Evolutionary conservation across 2,797 vertebrate species (phyloP), one percentile per base, ranked within the genome.

Genomic region (Eulemur albifrons): DNA sequence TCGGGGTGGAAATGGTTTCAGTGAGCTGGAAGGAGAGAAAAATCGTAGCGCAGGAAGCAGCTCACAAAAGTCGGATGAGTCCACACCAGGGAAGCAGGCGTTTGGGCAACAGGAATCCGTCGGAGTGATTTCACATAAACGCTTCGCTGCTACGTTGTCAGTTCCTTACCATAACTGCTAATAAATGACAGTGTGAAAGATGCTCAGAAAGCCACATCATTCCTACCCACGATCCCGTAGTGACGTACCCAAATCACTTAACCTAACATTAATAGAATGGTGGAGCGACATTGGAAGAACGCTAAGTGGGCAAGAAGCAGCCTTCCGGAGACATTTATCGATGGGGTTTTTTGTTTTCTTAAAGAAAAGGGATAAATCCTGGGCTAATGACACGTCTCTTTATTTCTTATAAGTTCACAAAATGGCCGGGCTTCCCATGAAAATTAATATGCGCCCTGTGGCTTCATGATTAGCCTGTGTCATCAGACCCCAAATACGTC

Each of bases 351-450:
- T 96, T 61, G 21, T 63, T 63, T 80, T 40, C 54, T 97, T 97
- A 89, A 98, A 97, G 96, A 98, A 98, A 97, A 96, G 95, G 98
- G 96, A 97, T 93, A 95, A 84, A 57, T 93, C 96, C 84, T 97
- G 89, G 96, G 96, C 96, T 97, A 97, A 97, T 81, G 91, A 93
- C 90, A 88, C 89, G 86, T 98, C 93, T 98, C 88, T 96, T 94
- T 96, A 76, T 96, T 97, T 98, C 97, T 98, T 95, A 96, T 95
- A 97, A 97, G 92, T 88, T 98, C 97, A 98, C 97, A 93, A 88
- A 97, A 95, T 92, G 93, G 95, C 97, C 95, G 86, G 88, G 93
- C 82, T 97, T 98, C 96, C 96, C 95, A 96, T 97, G 97, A 98
- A 98, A 98, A 98, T 97, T 96, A 97, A 94, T 90, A 95, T 97